Evolutionary conservation across 2,113 vertebrate species (phyloP).

Genomic region (Cromileptes altivelis): DNA sequence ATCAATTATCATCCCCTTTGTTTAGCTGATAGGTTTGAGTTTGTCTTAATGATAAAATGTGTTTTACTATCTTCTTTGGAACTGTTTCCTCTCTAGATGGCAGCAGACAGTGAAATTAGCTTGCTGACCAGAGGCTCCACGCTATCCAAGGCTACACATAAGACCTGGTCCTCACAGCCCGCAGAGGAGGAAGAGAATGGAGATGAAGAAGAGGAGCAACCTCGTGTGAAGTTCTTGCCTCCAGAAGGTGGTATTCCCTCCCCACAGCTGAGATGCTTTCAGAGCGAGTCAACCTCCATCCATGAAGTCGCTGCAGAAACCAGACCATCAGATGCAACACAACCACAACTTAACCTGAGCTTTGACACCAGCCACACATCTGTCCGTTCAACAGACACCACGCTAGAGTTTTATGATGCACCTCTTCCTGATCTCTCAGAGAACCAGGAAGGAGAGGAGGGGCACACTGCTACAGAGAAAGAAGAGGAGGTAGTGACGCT

Average conservation of each 20-base stretch:
- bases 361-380: slow-evolving; percentile 84
- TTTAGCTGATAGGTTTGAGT: neutral
- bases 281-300: slow-evolving; percentile 48
- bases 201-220: slow-evolving; percentile 55
- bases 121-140: slow-evolving; percentile 65
- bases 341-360: slow-evolving; percentile 62
- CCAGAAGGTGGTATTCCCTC: slow-evolving; percentile 61
- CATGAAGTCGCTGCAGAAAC: slow-evolving; percentile 59
- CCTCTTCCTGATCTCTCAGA: slow-evolving; percentile 70
- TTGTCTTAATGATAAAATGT: neutral
- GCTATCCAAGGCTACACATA: slow-evolving; percentile 58
- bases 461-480: slow-evolving; percentile 58
- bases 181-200: slow-evolving; percentile 55
- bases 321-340: slow-evolving; percentile 51
- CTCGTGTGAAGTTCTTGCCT: slow-evolving; percentile 39
- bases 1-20: neutral
- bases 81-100: slow-evolving; percentile 70
- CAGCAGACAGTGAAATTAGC: slow-evolving; percentile 76
- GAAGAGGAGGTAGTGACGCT: slow-evolving; percentile 81
- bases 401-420: slow-evolving; percentile 90
- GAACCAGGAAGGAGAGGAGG: slow-evolving; percentile 70
- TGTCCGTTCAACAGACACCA: slow-evolving; percentile 86
- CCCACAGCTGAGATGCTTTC: slow-evolving; percentile 43
- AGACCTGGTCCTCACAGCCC: slow-evolving; percentile 70
- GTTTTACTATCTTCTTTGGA: slow-evolving; percentile 8